Percentiles rank a stretch among this genome's conserved stretches.
phyloP scores from a whole-genome alignment of 2,113 vertebrate genomes.

The Campylomormyrus numenius region DNA sequence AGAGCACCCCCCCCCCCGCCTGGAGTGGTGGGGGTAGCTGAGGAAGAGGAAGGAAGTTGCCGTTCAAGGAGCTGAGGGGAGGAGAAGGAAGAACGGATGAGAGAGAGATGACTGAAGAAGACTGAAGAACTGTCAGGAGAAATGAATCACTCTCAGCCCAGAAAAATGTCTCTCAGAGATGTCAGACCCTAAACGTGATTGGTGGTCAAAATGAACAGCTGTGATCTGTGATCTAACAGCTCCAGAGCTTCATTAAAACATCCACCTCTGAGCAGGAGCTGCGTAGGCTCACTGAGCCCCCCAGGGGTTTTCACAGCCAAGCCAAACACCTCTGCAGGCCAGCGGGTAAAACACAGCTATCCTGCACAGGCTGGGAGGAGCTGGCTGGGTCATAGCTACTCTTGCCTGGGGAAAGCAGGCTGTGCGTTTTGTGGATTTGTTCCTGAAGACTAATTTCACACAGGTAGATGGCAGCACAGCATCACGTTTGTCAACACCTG shows the following conservation, averaged over 20 bases:
- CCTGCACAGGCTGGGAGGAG: not conserved
- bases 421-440: not conserved
- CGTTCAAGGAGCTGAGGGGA: slow-evolving; percentile 15
- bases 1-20: not conserved
- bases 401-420: not conserved
- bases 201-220: not conserved
- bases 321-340: not conserved
- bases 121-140: not conserved
- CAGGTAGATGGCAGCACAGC: not conserved
- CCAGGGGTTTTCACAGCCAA: not conserved
- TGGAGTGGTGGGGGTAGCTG: not conserved
- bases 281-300: not conserved
- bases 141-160: not conserved
- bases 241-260: not conserved
- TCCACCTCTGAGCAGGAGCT: not conserved
- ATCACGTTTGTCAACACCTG: not conserved
- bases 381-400: not conserved
- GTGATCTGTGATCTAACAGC: not conserved
- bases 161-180: not conserved
- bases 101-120: not conserved
- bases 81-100: slow-evolving; percentile 4
- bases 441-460: not conserved
- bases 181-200: not conserved
- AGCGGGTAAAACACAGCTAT: not conserved
- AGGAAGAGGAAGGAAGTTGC: slow-evolving; percentile 13